Evolutionary conservation across 2,797 vertebrate genomes (phyloP).

Genomic region (Danionella dracula): DNA sequence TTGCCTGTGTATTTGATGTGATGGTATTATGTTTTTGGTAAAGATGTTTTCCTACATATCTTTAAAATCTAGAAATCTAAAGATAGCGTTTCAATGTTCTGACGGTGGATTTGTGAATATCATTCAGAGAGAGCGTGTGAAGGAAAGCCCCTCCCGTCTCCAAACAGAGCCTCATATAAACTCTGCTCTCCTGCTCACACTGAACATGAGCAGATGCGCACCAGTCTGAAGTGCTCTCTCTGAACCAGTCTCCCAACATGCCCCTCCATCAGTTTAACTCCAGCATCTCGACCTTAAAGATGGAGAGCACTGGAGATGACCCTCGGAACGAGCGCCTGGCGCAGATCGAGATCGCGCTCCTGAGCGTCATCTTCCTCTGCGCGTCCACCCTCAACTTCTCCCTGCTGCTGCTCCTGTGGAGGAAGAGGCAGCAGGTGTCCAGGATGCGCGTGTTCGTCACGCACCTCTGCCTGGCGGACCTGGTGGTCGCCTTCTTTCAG

Average conservation of each 20-base stretch:
- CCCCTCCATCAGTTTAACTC: too few relatives aligned
- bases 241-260: too few relatives aligned
- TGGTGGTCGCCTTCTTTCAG: conserved; percentile 71
- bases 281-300: conserved; percentile 46
- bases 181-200: conserved; percentile 14
- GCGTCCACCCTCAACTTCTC: conserved; percentile 62
- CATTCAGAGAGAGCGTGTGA: neutral
- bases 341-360: conserved; percentile 60
- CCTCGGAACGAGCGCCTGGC: conserved; percentile 61
- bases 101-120: neutral
- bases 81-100: too few relatives aligned
- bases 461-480: conserved; percentile 71
- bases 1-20: too few relatives aligned
- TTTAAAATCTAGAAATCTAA: too few relatives aligned
- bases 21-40: too few relatives aligned
- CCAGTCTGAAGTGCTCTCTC: neutral
- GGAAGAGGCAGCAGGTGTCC: conserved; percentile 58
- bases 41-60: too few relatives aligned
- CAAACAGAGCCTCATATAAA: conserved; percentile 34
- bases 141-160: conserved; percentile 55
- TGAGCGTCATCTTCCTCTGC: conserved; percentile 61
- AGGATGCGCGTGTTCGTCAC: conserved; percentile 72
- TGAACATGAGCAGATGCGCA: neutral
- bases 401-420: conserved; percentile 60
- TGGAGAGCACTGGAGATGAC: neutral